A percentile compares a stretch with the other conserved stretches of the same genome.
Conservation (phyloP, 2,797 vertebrate species). For the Sebastes trivittatus region DNA sequence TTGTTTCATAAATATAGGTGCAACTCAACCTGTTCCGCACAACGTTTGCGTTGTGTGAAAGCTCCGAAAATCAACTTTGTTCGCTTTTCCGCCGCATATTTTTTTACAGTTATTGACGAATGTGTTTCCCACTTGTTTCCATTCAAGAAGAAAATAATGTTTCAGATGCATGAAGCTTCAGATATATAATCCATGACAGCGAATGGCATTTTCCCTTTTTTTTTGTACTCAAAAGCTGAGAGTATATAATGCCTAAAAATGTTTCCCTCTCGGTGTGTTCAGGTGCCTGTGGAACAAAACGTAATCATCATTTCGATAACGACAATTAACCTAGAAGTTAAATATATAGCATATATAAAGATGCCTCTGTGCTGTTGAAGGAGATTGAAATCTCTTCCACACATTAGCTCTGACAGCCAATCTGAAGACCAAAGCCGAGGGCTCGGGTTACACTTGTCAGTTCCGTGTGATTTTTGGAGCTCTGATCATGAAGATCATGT, state of each 20-base stretch:
- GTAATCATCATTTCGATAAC: background rate
- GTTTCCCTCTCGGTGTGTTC: background rate
- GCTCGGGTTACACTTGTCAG: constrained; percentile 36
- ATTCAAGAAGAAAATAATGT: too few relatives aligned
- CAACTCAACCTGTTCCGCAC: too few relatives aligned
- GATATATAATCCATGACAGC: background rate
- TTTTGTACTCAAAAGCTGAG: background rate
- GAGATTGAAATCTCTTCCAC: background rate
- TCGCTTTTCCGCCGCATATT: too few relatives aligned
- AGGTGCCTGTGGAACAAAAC: background rate
- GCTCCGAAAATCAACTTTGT: too few relatives aligned
- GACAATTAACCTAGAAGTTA: background rate
- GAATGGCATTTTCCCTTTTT: background rate
- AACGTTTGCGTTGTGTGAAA: too few relatives aligned
- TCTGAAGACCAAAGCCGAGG: constrained; percentile 29
- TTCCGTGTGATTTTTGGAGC: constrained; percentile 30
- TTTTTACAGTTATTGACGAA: too few relatives aligned
- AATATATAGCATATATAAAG: background rate
- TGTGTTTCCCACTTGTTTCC: too few relatives aligned
- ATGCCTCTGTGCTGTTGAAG: background rate
- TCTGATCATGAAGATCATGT: constrained; percentile 46
- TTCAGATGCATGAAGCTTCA: background rate
- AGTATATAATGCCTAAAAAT: background rate
- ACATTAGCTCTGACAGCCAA: constrained; percentile 25
- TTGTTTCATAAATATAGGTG: too few relatives aligned